Evolutionary conservation across 2,113 vertebrate species (phyloP).

Genomic region (Anser brachyrhynchus): DNA sequence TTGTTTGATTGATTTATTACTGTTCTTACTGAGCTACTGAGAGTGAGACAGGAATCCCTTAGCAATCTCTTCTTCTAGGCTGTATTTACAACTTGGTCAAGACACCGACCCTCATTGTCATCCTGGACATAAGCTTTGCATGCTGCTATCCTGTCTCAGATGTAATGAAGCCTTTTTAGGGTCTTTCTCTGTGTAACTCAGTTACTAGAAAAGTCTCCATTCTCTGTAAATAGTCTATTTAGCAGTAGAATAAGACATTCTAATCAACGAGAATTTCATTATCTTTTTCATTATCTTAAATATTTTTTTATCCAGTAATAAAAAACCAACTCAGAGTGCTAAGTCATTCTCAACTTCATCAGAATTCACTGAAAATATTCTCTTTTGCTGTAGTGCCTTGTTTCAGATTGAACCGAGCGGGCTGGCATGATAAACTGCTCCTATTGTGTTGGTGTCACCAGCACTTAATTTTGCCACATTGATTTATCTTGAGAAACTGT

Average conservation of each 20-base stretch:
- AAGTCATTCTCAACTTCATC: slow-evolving; percentile 8
- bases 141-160: not conserved
- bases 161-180: slow-evolving; percentile 3
- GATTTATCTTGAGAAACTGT: slow-evolving; percentile 29
- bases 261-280: slow-evolving; percentile 25
- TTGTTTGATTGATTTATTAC: not conserved
- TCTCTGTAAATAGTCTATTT: not conserved
- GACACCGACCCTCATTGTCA: not conserved
- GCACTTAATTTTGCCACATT: slow-evolving; percentile 32
- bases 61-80: not conserved
- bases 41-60: not conserved
- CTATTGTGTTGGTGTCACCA: slow-evolving; percentile 24
- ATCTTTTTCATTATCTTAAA: slow-evolving; percentile 28
- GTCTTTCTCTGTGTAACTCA: slow-evolving; percentile 26
- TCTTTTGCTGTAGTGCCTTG: not conserved
- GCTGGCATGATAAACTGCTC: not conserved
- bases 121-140: not conserved
- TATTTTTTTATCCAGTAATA: not conserved
- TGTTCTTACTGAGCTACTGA: not conserved
- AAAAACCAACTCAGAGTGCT: not conserved
- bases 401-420: not conserved
- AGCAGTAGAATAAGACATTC: not conserved
- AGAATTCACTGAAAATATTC: slow-evolving; percentile 18
- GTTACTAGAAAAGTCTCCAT: not conserved
- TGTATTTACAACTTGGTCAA: not conserved